A percentile compares a stretch with the other conserved stretches of the same genome.
Evolutionary conservation across 2,113 vertebrate genomes (phyloP).

Genomic region (Empidonax alnorum): DNA sequence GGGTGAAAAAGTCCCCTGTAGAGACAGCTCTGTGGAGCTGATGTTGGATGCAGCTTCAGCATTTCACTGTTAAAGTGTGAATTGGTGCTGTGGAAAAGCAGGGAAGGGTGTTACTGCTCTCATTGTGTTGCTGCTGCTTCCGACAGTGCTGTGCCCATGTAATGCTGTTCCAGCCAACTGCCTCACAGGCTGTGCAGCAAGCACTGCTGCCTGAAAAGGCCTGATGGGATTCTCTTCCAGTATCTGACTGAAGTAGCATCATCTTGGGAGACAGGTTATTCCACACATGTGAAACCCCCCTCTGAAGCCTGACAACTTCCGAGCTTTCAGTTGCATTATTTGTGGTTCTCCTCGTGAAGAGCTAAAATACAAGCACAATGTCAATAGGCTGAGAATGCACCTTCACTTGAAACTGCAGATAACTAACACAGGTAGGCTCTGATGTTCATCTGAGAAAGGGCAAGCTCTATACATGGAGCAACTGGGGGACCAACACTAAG

Average conservation of each 20-base stretch:
- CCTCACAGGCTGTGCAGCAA: background rate
- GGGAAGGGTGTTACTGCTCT: background rate
- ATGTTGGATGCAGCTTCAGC: background rate
- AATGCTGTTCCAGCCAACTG: background rate
- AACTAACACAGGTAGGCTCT: background rate
- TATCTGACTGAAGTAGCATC: background rate
- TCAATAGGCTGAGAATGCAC: background rate
- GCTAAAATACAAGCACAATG: background rate
- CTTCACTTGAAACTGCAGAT: background rate
- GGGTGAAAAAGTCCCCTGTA: background rate
- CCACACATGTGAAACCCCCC: accelerated
- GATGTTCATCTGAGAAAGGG: background rate
- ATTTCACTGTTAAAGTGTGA: background rate
- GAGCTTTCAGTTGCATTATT: background rate
- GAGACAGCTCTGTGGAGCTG: background rate
- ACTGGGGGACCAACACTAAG: background rate
- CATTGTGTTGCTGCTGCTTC: background rate
- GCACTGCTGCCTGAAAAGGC: background rate
- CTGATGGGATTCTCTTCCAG: background rate
- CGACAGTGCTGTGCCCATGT: accelerated
- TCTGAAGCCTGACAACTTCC: background rate
- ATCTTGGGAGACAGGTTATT: background rate
- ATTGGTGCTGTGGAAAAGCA: background rate
- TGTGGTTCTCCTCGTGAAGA: background rate
- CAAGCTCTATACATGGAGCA: background rate